These are phyloP conservation scores for Graptemys geographica DNA, from an alignment of 2,797 vertebrate species.

Conservation along the genomic window DNA sequence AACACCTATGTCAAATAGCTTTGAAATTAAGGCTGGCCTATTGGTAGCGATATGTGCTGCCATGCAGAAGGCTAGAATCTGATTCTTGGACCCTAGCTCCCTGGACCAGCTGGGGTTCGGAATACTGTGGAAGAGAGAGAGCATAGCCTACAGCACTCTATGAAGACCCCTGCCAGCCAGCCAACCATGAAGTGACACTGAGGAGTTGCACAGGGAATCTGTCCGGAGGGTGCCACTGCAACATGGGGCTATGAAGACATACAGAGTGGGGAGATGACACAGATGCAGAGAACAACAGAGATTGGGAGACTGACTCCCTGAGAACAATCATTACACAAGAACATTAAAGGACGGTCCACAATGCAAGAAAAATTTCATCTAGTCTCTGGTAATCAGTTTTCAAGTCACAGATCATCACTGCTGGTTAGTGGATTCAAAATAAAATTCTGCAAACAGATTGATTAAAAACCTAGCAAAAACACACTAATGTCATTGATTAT, in stretches of 20 bases:
- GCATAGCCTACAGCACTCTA: neutral
- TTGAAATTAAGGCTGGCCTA: constrained; percentile 8
- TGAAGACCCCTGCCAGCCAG: constrained; percentile 9
- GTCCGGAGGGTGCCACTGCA: neutral
- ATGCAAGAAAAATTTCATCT: constrained; percentile 66
- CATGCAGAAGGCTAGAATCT: neutral
- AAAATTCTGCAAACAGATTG: constrained; percentile 54
- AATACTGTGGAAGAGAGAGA: neutral
- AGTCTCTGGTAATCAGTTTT: constrained; percentile 49
- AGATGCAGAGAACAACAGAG: neutral
- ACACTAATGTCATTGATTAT: constrained; percentile 45
- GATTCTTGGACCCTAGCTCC: constrained; percentile 22
- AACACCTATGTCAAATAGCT: constrained; percentile 41
- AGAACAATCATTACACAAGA: neutral
- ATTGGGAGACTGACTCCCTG: constrained; percentile 1
- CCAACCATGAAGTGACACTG: neutral
- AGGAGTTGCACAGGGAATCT: neutral
- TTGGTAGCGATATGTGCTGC: neutral
- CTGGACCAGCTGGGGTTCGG: constrained; percentile 17
- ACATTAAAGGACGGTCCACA: constrained; percentile 38
- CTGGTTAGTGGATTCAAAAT: constrained; percentile 50
- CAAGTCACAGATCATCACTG: constrained; percentile 66
- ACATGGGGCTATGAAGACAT: neutral
- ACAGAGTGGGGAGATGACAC: neutral
- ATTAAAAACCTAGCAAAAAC: constrained; percentile 53